These are phyloP conservation scores for Spodoptera exigua DNA, from an alignment of 2,888 invertebrate genomes.

Conservation along the genomic window DNA sequence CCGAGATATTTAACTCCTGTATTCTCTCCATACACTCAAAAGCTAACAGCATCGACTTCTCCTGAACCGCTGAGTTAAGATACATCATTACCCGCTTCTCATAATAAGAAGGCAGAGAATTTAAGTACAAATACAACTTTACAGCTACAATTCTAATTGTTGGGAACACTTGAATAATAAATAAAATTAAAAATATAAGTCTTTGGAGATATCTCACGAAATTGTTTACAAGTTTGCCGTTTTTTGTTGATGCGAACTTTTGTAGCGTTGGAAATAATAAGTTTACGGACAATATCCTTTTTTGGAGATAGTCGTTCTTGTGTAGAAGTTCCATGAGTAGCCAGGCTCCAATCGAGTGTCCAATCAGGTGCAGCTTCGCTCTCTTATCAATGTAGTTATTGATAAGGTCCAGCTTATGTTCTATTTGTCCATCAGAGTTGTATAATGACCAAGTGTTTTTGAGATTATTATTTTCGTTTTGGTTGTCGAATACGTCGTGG, in stretches of 20 bases:
- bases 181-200: slow-evolving; percentile 39
- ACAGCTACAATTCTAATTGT: slow-evolving; percentile 23
- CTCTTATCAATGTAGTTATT: slow-evolving; percentile 31
- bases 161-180: slow-evolving; percentile 36
- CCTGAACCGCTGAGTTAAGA: slow-evolving; percentile 35
- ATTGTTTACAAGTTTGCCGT: slow-evolving; percentile 43
- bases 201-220: slow-evolving; percentile 33
- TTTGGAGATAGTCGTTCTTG: slow-evolving; percentile 31
- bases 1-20: slow-evolving; percentile 29
- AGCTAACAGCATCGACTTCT: slow-evolving; percentile 41
- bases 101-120: slow-evolving; percentile 38
- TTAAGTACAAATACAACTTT: slow-evolving; percentile 29
- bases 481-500: slow-evolving; percentile 21
- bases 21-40: slow-evolving; percentile 44
- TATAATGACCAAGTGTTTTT: slow-evolving; percentile 21
- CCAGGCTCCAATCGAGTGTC: slow-evolving; percentile 49
- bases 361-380: slow-evolving; percentile 40
- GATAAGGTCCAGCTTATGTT: slow-evolving; percentile 48
- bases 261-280: slow-evolving; percentile 52
- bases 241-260: slow-evolving; percentile 37
- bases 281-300: slow-evolving; percentile 43
- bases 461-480: slow-evolving; percentile 8
- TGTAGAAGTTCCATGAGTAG: slow-evolving; percentile 46
- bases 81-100: slow-evolving; percentile 36
- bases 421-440: slow-evolving; percentile 38